These are phyloP conservation scores for Biston stratarius DNA, from an alignment of 2,888 invertebrate species.

Conservation along the genomic window DNA sequence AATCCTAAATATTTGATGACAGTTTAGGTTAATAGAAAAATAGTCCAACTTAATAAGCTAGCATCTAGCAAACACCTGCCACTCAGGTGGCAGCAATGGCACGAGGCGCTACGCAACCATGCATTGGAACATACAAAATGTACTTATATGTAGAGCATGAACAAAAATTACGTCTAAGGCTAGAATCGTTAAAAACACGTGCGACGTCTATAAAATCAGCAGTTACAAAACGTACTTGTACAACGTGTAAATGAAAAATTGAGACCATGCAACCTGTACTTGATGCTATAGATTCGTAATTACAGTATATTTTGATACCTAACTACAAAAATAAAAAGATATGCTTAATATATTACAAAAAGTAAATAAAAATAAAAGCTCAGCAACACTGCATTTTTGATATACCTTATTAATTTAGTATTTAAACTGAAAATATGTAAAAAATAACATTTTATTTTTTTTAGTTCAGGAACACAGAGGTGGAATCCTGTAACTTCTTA, in stretches of 20 bases:
- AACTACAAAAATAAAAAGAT: slow-evolving; percentile 76
- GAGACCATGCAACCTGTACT: slow-evolving; percentile 64
- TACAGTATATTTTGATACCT: slow-evolving; percentile 61
- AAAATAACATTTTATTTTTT: slow-evolving; percentile 62
- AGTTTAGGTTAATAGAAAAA: slow-evolving; percentile 34
- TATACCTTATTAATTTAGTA: slow-evolving; percentile 58
- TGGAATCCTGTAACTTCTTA: slow-evolving; percentile 74
- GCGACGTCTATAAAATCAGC: slow-evolving; percentile 52
- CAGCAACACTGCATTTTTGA: slow-evolving; percentile 70
- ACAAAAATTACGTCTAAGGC: slow-evolving; percentile 50
- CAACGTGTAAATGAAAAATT: slow-evolving; percentile 56
- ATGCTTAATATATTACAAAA: slow-evolving; percentile 76
- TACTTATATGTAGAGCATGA: slow-evolving; percentile 44
- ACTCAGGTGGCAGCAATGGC: slow-evolving; percentile 55
- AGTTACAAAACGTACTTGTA: slow-evolving; percentile 52
- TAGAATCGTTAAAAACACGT: slow-evolving; percentile 47
- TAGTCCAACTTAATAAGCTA: slow-evolving; percentile 38
- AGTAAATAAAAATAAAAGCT: slow-evolving; percentile 76
- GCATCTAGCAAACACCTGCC: slow-evolving; percentile 40
- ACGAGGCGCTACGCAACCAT: slow-evolving; percentile 45
- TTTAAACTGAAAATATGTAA: slow-evolving; percentile 60
- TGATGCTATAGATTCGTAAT: slow-evolving; percentile 51
- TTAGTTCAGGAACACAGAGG: slow-evolving; percentile 74
- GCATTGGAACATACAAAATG: slow-evolving; percentile 43
- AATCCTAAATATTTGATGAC: slow-evolving; percentile 23